Conservation (phyloP, 2,797 vertebrate genomes). For the Ciconia nigra region DNA sequence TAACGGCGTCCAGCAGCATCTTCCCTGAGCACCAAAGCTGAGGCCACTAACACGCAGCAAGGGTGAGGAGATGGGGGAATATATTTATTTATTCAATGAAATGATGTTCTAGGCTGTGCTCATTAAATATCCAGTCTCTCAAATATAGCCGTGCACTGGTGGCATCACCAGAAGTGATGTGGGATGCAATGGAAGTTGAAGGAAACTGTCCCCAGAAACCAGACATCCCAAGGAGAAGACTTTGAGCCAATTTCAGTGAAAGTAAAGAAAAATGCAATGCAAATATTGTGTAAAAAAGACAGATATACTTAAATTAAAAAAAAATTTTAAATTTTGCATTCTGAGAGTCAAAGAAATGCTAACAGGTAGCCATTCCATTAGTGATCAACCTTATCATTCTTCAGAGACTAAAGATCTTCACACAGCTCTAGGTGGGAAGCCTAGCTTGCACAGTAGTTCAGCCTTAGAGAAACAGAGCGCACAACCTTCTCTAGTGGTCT, state of each 20-base stretch:
- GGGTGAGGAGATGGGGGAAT: background rate
- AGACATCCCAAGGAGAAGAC: background rate
- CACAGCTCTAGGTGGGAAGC: background rate
- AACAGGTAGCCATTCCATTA: background rate
- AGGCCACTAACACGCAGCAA: background rate
- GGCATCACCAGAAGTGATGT: background rate
- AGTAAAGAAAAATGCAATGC: background rate
- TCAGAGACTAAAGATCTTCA: background rate
- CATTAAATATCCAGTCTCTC: background rate
- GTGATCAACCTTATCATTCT: background rate
- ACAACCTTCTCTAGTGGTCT: background rate
- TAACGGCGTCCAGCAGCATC: background rate
- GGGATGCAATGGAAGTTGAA: background rate
- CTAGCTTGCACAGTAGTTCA: background rate
- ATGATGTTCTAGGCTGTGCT: background rate
- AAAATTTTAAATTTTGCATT: background rate
- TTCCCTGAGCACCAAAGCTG: background rate
- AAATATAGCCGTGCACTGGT: rapidly evolving
- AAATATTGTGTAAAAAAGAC: background rate
- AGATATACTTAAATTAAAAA: background rate
- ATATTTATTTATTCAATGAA: background rate
- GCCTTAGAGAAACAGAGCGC: background rate
- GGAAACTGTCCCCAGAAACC: background rate
- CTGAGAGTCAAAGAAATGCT: background rate
- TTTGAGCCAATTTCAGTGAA: background rate